Evolutionary conservation across 2,113 vertebrate species (phyloP), one percentile per base, ranked within the genome.

Genomic region (Triplophysa siluroides): DNA sequence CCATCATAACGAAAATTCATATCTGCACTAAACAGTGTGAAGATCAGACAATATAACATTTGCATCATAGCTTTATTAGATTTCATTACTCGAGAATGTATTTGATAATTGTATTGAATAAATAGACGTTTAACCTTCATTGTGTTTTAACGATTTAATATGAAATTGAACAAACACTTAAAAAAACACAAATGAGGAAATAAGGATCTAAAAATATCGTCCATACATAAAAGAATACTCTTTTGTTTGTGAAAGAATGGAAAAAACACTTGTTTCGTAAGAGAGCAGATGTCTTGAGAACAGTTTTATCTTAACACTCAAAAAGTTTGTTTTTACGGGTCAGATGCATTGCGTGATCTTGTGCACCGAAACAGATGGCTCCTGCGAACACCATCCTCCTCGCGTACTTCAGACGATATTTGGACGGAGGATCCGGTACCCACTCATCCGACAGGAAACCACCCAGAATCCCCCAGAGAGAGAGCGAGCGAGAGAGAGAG

Each of bases 351-450:
- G 23, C 45, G 3, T 33, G 62, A 77, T 77, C 26, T 66, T 72
- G 47, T 29, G 24, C 19, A 47, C 33, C 2, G 1, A 23, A 56
- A 54, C 75, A 77, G 75, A 77, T 77, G 75, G 75, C 62, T 73
- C 58, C 54, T 21, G n/a, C 33, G 45, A 38, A 54, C 62, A 66
- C 26, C 43, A n/a, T 54, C 62, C 63, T 65, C 43, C 75, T 38
- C 62, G 19, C 60, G 10, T 11, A 29, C 60, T 43, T 63, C 23
- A 21, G 16, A 9, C 14, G 18, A 24, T 50, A 23, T 64, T 65
- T 64, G 75, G 71, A 73, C 11, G 71, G 33, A 60, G 54, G 8
- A 60, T 43, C 54, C 69, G 50, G 16, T 60, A 29, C 54, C 70
- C 13, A 73, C 70, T 73, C 54, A 73, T 60, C 54, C 54, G 14